Conservation (phyloP, 2,888 invertebrate species). For the Ligdia adustata region DNA sequence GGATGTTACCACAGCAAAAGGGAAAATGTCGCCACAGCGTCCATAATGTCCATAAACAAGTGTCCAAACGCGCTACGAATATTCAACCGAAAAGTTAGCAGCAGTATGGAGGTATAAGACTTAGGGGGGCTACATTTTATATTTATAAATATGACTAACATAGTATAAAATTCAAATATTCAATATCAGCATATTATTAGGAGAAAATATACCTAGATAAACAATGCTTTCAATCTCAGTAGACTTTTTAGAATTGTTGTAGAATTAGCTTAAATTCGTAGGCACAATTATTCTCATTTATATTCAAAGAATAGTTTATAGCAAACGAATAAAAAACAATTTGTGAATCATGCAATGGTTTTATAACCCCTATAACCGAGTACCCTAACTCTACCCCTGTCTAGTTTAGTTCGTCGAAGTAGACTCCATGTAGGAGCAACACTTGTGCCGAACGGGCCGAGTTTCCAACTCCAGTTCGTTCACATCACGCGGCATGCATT, state of each 20-base stretch:
- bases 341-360: no score
- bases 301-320: no score
- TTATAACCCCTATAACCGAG: no score
- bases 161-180: not conserved
- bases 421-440: conserved; percentile 65
- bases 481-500: conserved; percentile 73
- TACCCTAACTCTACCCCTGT: conserved; percentile 21
- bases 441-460: conserved; percentile 76
- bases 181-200: not conserved
- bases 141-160: no score
- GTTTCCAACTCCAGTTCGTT: conserved; percentile 53
- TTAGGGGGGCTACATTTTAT: conserved; percentile 8
- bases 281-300: no score
- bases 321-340: no score
- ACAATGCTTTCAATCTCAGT: no score
- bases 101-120: not conserved
- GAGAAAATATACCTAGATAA: no score
- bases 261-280: no score
- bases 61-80: conserved; percentile 40
- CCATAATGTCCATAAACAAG: conserved; percentile 27
- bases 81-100: conserved; percentile 78
- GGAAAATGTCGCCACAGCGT: conserved; percentile 43
- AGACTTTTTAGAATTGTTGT: no score
- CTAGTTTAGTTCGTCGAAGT: conserved; percentile 45
- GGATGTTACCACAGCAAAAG: conserved; percentile 29